phyloP scores from a whole-genome alignment of 2,888 invertebrate species.

The Heteropelma amictum region DNA sequence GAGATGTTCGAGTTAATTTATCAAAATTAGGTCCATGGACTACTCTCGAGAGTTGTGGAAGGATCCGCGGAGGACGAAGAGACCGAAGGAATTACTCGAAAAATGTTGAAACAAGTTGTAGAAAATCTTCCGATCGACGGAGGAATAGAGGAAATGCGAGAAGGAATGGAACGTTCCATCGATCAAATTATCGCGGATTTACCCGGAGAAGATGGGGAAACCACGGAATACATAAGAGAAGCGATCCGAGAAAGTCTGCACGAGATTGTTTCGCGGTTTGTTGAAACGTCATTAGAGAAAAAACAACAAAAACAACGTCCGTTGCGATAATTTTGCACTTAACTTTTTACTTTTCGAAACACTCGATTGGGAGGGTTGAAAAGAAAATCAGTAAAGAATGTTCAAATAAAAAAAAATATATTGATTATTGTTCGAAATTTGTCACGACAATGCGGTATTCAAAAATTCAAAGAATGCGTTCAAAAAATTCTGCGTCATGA shows the following conservation, averaged over 20 bases:
- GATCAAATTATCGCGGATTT: constrained; percentile 50
- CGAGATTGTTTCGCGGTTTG: constrained; percentile 56
- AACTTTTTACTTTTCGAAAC: background rate
- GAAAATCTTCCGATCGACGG: constrained; percentile 49
- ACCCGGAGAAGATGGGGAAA: constrained; percentile 47
- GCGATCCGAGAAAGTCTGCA: constrained; percentile 53
- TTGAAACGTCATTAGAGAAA: background rate
- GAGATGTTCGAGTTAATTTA: background rate
- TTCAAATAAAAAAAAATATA: too few relatives aligned
- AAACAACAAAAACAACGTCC: background rate
- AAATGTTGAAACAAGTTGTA: constrained; percentile 52
- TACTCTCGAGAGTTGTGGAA: constrained; percentile 53
- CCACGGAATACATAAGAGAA: constrained; percentile 37
- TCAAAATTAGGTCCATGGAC: constrained; percentile 46
- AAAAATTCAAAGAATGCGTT: background rate
- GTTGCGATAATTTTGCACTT: background rate
- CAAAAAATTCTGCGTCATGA: background rate
- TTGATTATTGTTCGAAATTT: background rate
- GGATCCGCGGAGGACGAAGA: constrained; percentile 38
- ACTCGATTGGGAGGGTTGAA: background rate
- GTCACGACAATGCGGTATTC: background rate
- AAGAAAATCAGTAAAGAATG: background rate
- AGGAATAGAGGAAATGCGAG: constrained; percentile 46
- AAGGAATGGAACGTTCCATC: constrained; percentile 55
- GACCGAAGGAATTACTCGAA: constrained; percentile 32